Base-by-base conservation (phyloP, 2,888 invertebrate genomes). In the Eupithecia subfuscata region DNA sequence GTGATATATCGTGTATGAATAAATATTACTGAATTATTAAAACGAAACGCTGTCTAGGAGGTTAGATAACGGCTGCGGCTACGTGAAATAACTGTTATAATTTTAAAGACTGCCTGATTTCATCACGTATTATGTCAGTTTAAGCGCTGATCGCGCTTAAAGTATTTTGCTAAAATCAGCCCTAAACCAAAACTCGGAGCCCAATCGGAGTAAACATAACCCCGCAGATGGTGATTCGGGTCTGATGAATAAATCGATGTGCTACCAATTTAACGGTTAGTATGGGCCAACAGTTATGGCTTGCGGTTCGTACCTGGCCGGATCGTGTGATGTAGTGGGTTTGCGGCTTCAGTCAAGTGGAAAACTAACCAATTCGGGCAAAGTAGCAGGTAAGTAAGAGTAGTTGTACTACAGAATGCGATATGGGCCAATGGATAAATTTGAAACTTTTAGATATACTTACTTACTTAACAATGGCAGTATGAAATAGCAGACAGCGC, bases 201-300 rank as follows among this genome's bases (percentile, higher is more conserved):
- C 43, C 22, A 68, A 43, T 68, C 43, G 22, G 68, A 40, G 68
- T 68, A 43, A 43, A 65, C 65, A 37, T 16, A n/a, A 40, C 11
- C 67, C 67, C 67, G n/a, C 68, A 68, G 22, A 40, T 12, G 16
- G 65, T 72, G 75, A 72, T 65, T 72, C 65, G 43, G 40, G 18
- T 4, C 37, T 34, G 70, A 70, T 73, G 45, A 65, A 72, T 75
- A 75, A 72, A 75, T 75, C 75, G 72, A 75, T 72, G 37, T 67
- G 68, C 69, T 34, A 34, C 40, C 60, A 68, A 73, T 68, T 43
- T 68, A 68, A 25, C 67, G 73, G 73, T 72, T 67, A 67, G 65
- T 65, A 37, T 11, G 40, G 56, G 52, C 37, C 68, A 48, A 56
- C 67, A 52, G 73, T 56, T 73, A 68, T 40, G 45, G 73, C 37